Base-by-base conservation (phyloP, 1,140 invertebrate species). In the Atta colombica region DNA sequence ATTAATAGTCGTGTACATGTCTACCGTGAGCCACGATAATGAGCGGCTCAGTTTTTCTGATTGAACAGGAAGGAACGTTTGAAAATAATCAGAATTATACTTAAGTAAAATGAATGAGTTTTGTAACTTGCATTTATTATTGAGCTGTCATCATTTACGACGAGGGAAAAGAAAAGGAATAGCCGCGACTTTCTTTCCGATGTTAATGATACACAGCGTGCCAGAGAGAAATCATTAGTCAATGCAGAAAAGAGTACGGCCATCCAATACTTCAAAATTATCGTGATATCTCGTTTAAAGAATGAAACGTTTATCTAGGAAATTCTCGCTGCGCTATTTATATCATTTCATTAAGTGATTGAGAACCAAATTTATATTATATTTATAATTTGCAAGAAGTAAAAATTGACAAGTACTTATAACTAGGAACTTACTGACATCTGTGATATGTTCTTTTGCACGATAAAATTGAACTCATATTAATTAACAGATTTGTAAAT, bases 1-100 rank as follows among this genome's bases (percentile, higher is more conserved):
- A 87, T 88, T 88, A 82, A 72, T 60, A 74, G 72, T 39, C 39
- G 2, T 4, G 60, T 55, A 25, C 61, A 25, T n/a, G 8, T 55
- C 31, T 31, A 53, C 21, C 45, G 53, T 51, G 65, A 71, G 63
- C 39, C 3, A 5, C 12, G 77, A 87, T 88, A 87, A 82, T 63
- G 71, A 82, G 45, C 16, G 28, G 14, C 31, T 4, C 14, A 18
- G 1, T 28, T 85, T 28, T 71, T 49, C 12, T 39, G 58, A 31
- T 85, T 18, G 28, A 53, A 28, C 5, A 18, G 12, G 21, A 49
- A 45, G 1, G 25, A 6, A 61, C 39, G 28, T 71, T 77, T 5
- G 12, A 74, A 60, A 74, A 74, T 80, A 25, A 75, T 75, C 12
- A 14, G 0, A 49, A 21, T 31, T 16, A 2, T 6, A 72, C 35